phyloP scores from a whole-genome alignment of 2,888 invertebrate species.

The Phengaris arion region DNA sequence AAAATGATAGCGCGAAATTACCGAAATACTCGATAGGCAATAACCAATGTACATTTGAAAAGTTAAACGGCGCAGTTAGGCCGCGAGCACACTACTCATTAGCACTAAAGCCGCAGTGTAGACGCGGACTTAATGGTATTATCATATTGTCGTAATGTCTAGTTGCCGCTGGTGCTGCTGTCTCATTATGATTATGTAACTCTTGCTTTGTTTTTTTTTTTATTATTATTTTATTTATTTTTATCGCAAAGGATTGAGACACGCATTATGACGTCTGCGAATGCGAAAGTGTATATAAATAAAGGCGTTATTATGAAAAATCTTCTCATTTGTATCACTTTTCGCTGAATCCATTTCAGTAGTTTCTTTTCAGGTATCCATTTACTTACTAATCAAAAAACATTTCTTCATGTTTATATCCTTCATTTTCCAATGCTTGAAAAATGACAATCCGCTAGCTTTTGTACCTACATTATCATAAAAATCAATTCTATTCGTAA shows the following conservation, averaged over 20 bases:
- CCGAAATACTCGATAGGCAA: conserved; percentile 58
- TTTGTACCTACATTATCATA: background rate
- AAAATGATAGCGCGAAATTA: conserved; percentile 13
- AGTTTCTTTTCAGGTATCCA: too few relatives aligned
- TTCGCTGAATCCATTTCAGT: too few relatives aligned
- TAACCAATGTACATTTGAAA: conserved; percentile 71
- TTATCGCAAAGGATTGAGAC: too few relatives aligned
- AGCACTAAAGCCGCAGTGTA: conserved; percentile 63
- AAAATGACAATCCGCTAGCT: too few relatives aligned
- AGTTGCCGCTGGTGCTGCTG: conserved; percentile 61
- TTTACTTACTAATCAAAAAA: too few relatives aligned
- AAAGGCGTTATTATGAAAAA: too few relatives aligned
- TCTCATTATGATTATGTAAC: conserved; percentile 8
- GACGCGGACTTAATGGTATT: conserved; percentile 72
- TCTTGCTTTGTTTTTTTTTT: background rate
- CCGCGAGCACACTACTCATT: conserved; percentile 64
- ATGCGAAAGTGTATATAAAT: too few relatives aligned
- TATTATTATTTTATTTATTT: background rate
- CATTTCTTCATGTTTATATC: background rate
- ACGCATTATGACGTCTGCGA: too few relatives aligned
- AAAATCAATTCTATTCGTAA: background rate
- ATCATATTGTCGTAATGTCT: conserved; percentile 77
- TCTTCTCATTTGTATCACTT: too few relatives aligned
- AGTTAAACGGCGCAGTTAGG: conserved; percentile 73
- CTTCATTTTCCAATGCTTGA: background rate